Conservation (phyloP, 2,113 vertebrate genomes). For the Pterocles orientalis region DNA sequence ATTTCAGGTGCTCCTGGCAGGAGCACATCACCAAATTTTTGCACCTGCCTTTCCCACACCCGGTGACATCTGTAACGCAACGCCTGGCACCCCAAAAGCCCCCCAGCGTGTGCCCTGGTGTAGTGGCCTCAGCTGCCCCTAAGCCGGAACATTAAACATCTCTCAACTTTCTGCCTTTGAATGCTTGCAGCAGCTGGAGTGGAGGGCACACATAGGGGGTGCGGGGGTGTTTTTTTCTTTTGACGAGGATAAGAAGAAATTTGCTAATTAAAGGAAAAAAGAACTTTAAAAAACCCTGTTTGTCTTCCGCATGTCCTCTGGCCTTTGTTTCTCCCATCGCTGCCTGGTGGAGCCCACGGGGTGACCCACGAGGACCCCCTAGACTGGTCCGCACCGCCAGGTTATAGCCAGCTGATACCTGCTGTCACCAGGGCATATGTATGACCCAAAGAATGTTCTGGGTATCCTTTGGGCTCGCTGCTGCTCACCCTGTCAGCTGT, state of each 20-base stretch:
- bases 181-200: conserved; percentile 32
- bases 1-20: not conserved
- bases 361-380: not conserved
- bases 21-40: not conserved
- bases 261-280: conserved; percentile 65
- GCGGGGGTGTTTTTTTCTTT: not conserved
- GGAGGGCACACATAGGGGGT: not conserved
- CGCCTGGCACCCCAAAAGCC: not conserved
- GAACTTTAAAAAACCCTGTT: not conserved
- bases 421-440: accelerated
- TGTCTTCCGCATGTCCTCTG: conserved; percentile 48
- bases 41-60: conserved; percentile 10
- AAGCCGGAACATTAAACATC: not conserved
- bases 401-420: not conserved
- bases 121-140: not conserved
- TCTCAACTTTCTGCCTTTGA: conserved; percentile 58
- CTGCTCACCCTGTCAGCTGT: not conserved
- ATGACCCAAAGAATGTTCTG: not conserved
- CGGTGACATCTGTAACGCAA: accelerated
- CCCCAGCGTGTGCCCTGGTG: accelerated
- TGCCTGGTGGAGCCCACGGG: not conserved
- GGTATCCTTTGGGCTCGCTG: not conserved
- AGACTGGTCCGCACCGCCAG: not conserved
- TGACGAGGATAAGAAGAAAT: conserved; percentile 41
- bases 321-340: not conserved